phyloP scores from a whole-genome alignment of 35 echinoderm and acorn worm genomes.

The Chiridota heheva region DNA sequence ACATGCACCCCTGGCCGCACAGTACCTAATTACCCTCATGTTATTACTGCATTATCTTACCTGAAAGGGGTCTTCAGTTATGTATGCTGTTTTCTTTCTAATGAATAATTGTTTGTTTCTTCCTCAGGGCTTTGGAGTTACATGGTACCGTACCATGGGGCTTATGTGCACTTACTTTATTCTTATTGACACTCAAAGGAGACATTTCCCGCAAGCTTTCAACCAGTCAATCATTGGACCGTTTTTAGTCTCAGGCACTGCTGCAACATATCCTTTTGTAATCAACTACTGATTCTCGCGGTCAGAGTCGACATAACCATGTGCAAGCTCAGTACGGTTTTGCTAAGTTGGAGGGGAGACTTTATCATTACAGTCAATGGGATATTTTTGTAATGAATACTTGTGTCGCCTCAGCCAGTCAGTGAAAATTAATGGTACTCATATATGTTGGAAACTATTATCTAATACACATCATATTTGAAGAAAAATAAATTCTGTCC shows the following conservation, averaged over 20 bases:
- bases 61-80: background rate
- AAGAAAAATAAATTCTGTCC: too few relatives aligned
- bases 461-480: too few relatives aligned
- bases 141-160: conserved; percentile 85
- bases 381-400: too few relatives aligned
- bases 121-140: conserved; percentile 87
- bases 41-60: background rate
- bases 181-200: conserved; percentile 80
- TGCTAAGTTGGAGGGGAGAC: too few relatives aligned
- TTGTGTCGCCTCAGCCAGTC: too few relatives aligned
- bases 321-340: too few relatives aligned
- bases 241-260: conserved; percentile 74
- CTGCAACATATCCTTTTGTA: conserved; percentile 99
- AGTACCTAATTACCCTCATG: background rate
- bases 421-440: too few relatives aligned
- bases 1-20: background rate
- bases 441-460: too few relatives aligned
- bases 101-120: background rate
- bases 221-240: conserved; percentile 76
- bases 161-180: conserved; percentile 95
- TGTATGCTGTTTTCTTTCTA: background rate
- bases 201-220: conserved; percentile 79
- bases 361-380: too few relatives aligned
- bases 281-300: too few relatives aligned
- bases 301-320: too few relatives aligned